A percentile compares a stretch with the other conserved stretches of the same genome.
phyloP scores from a whole-genome alignment of 2,888 invertebrate species.

The Melipona beecheii region DNA sequence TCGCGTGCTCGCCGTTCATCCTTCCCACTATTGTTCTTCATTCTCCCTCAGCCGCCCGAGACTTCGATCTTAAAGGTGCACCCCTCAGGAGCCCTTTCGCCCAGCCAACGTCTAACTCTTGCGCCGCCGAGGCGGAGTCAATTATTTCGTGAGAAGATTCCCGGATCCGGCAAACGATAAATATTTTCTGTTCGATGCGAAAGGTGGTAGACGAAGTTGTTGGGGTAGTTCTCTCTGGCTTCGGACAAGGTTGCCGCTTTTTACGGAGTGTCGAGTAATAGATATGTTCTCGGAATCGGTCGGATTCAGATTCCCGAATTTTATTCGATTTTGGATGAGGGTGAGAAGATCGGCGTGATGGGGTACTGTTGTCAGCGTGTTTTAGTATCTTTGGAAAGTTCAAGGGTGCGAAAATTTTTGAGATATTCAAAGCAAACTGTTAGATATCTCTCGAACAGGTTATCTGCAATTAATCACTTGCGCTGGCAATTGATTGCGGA shows the following conservation, averaged over 20 bases:
- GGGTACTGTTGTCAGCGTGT: neutral
- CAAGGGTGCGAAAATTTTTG: neutral
- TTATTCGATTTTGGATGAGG: neutral
- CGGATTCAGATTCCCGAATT: neutral
- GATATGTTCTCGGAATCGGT: neutral
- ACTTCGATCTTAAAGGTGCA: slow-evolving; percentile 75
- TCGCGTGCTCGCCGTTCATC: slow-evolving; percentile 47
- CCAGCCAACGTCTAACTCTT: slow-evolving; percentile 40
- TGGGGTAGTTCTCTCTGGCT: neutral
- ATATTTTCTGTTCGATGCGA: slow-evolving; percentile 24
- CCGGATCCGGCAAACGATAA: slow-evolving; percentile 40
- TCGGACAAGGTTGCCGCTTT: neutral
- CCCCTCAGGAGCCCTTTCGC: slow-evolving; percentile 48
- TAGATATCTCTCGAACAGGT: neutral
- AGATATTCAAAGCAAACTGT: neutral
- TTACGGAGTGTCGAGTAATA: neutral
- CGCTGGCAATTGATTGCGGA: too few species aligned
- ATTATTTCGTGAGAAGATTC: slow-evolving; percentile 43
- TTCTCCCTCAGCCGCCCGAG: slow-evolving; percentile 56
- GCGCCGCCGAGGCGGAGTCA: slow-evolving; percentile 23
- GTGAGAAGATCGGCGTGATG: neutral
- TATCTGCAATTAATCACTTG: too few species aligned
- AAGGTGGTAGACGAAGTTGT: neutral
- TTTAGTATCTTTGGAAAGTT: neutral
- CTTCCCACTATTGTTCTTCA: slow-evolving; percentile 74